Evolutionary conservation across 2,797 vertebrate genomes (phyloP), one percentile per base, ranked within the genome.

Genomic region (Mormyrus proboscirostris): DNA sequence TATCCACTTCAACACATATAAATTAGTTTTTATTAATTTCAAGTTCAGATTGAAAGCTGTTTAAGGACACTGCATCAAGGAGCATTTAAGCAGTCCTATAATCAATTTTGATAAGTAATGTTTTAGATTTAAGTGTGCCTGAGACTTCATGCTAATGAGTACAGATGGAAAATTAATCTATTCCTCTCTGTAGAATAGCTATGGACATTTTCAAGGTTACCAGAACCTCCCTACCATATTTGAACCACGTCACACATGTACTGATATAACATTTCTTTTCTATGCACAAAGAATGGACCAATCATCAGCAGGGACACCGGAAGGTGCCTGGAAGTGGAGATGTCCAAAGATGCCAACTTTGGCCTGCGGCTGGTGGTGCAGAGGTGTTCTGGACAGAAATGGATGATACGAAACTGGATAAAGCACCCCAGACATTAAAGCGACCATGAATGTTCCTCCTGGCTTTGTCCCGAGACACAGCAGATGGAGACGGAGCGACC

Each of bases 331-430:
- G 98, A 99, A 93, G 98, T 99, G 69, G 98, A 99, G 92, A 97
- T 99, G 97, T 97, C 97, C 76, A 99, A 98, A 94, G 98, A 99
- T 33, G 97, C 98, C 29, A 98, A 97, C 95, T 99, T 99, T 82
- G 98, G 98, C 89, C 97, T 99, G 88, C 96, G 98, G 51, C 95
- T 99, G 89, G 97, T 99, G 3, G 96, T 99, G 47, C 98, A 99
- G 92, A 96, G 97, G 89, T 99, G 98, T 93, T 99, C 98, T 0
- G 98, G 98, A 88, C 98, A 99, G 93, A 99, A 99, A 94, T 99
- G 98, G 98, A 97, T 97, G 95, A 99, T 99, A 93, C 96, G 98
- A 90, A 99, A 99, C 95, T 99, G 98, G 98, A 96, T 99, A 92
- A 98, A 97, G 92, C 98, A 97, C 0, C 95, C 96, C 0, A 96